Evolutionary conservation across 35 echinoderm and acorn worm genomes (phyloP), one percentile per base, ranked within the genome.

Genomic region (Chiridota heheva): DNA sequence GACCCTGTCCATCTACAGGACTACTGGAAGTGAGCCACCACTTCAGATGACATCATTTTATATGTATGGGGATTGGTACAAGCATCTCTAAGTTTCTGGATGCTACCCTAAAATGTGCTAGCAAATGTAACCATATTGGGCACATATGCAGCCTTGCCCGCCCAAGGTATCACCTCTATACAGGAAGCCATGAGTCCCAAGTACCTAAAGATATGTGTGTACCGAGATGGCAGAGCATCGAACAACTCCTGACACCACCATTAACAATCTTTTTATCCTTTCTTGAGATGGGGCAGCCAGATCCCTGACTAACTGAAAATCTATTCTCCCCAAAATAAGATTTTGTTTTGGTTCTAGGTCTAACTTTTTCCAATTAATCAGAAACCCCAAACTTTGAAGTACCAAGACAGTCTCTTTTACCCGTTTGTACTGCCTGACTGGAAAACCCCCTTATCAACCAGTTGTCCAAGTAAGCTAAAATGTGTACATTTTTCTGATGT

Each of bases 111-210:
- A 18, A 58, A 12, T 58, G 55, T 22, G 55, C 55, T 27, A 58
- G 55, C 20, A 58, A 27, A 27, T 58, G 55, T 22, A 58, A 27
- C 55, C 29, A 27, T 58, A 58, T 18, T 2, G 55, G 55, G 12
- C 55, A 12, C 55, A 58, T 58, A 58, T 27, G 55, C 55, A 58
- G 55, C 29, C 55, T 58, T 18, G 55, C 55, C 55, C 55, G 55
- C 55, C 55, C 55, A 58, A 22, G 55, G 2, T 2, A 58, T 27
- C 29, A 58, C 12, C 55, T 18, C 55, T 58, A 58, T 58, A 58
- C 55, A 58, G 2, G 55, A 58, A 3, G 55, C 55, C 55, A 58
- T 12, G 55, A 58, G 55, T 58, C 55, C 55, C 29, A 58, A 12
- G n/a, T 27, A 58, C 20, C 12, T 58, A 27, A 58, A 58, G 55